Conservation (phyloP, 1,140 invertebrate species). For the Sminthurides bifidus region DNA sequence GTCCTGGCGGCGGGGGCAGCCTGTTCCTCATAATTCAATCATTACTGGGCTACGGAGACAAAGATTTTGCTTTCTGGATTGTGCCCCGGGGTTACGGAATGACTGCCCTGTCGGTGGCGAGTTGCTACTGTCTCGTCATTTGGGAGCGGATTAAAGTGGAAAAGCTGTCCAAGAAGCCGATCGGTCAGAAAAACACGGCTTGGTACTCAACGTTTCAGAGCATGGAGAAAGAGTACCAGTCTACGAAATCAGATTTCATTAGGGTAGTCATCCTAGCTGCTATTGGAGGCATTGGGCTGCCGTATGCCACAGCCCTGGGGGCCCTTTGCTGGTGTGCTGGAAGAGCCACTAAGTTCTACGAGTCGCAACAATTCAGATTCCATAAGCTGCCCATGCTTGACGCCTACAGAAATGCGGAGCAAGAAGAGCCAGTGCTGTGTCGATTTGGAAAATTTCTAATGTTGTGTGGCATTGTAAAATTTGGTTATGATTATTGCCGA, state of each 20-base stretch:
- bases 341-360: conserved; percentile 1
- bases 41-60: not conserved
- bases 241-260: not conserved
- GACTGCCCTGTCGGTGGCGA: not conserved
- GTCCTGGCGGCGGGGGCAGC: too few species aligned
- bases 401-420: not conserved
- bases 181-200: not conserved
- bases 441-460: conserved; percentile 7
- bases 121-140: not conserved
- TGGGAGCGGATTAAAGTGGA: conserved; percentile 5
- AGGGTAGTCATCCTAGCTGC: not conserved
- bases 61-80: not conserved
- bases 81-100: not conserved
- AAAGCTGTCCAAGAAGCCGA: conserved; percentile 5
- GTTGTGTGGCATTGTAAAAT: conserved; percentile 5
- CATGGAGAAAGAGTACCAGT: not conserved
- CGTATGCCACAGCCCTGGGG: not conserved
- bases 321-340: not conserved
- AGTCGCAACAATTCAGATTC: not conserved
- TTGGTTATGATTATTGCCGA: not conserved
- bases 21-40: too few species aligned
- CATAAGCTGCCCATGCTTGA: too few species aligned
- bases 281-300: conserved; percentile 1
- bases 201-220: not conserved
- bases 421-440: not conserved